These are phyloP conservation scores for Eolophus roseicapilla DNA, from an alignment of 2,113 vertebrate species.

Conservation along the genomic window DNA sequence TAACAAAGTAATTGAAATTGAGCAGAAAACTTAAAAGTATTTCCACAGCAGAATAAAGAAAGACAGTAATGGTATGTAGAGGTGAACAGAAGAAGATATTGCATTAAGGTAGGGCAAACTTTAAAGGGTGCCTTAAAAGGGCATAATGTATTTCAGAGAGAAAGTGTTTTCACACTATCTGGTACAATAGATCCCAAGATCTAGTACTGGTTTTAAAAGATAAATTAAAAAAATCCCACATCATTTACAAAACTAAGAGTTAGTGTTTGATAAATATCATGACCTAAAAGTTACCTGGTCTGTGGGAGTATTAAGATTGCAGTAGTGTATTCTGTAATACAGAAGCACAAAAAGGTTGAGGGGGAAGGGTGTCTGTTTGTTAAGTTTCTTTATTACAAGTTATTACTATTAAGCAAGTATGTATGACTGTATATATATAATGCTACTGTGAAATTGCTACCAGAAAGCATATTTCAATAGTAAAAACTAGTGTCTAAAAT, in stretches of 20 bases:
- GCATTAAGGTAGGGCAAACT: neutral
- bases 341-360: neutral
- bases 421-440: neutral
- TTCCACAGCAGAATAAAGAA: neutral
- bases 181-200: neutral
- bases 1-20: neutral
- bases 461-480: neutral
- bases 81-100: neutral
- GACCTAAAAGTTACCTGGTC: neutral
- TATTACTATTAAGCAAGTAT: neutral
- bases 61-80: fast-evolving
- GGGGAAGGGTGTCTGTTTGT: neutral
- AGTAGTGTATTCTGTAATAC: neutral
- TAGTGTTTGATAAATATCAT: neutral
- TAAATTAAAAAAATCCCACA: neutral
- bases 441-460: neutral
- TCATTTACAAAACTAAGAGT: neutral
- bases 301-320: neutral
- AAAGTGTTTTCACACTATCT: neutral
- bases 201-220: neutral
- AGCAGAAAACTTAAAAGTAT: neutral
- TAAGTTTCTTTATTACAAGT: neutral
- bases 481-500: neutral
- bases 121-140: neutral
- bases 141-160: neutral